Base-by-base conservation (phyloP, 2,113 vertebrate species). In the Pelecanoides urinatrix region DNA sequence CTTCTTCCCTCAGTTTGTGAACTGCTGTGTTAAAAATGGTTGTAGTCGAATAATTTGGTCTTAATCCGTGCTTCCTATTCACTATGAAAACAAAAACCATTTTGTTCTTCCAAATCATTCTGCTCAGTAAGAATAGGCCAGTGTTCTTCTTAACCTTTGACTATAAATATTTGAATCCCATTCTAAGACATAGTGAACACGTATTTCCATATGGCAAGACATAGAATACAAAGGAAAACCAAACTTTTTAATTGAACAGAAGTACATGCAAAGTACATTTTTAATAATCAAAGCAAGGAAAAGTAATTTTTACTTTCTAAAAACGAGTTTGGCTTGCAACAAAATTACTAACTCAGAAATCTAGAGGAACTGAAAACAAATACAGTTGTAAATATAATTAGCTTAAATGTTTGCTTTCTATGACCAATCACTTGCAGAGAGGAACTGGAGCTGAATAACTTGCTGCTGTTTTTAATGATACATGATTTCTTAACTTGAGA, bases 241-340 rank as follows among this genome's bases (percentile, higher is more conserved):
- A 72, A 63, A 16, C 1, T 32, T 75, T 61, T 55, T 9, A 11
- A 19, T n/a, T 49, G 13, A 70, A 16, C 1, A 72, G 17, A 47
- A 53, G 6, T 8, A 47, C 0, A 0, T 20, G 11, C 38, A 74
- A 86, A 62, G 10, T 32, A n/a, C 1, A 19, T 45, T 85, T 72
- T 73, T 86, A 93, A 74, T 71, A 6, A 91, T 32, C 34, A 58
- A 87, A 88, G 4, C 17, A 81, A 74, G 10, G 27, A 86, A 90
- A 81, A 72, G 3, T 86, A 73, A 65, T 9, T 36, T 78, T 47
- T 81, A 30, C 16, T 70, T 90, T 73, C 25, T 72, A 32, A 70
- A 88, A 90, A 66, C 87, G 1, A 61, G 14, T 55, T 88, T 53
- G 19, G 7, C 50, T 85, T 61, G 42, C 42, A 90, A 72, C 10